Conservation (phyloP, 2,888 invertebrate genomes). For the Andricus quercusramuli region DNA sequence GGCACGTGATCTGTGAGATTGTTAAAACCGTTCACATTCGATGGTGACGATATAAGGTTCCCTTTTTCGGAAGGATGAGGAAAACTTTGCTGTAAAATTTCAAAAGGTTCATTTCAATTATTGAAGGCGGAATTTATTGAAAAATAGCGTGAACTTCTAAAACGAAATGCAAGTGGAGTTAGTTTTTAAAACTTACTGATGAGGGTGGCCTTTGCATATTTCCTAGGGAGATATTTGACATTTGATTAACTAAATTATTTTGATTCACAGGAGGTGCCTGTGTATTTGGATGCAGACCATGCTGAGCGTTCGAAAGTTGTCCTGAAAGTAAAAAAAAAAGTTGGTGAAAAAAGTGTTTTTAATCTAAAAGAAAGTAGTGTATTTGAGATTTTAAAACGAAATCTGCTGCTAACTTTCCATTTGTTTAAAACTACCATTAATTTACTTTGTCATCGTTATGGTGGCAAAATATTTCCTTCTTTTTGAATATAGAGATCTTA, state of each 20-base stretch:
- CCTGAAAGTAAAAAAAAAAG: neutral
- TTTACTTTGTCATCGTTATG: too few relatives aligned
- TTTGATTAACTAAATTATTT: slow-evolving; percentile 68
- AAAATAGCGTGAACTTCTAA: neutral
- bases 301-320: slow-evolving; percentile 57
- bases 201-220: slow-evolving; percentile 64
- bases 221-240: slow-evolving; percentile 67
- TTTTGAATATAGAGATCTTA: too few relatives aligned
- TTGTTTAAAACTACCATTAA: too few relatives aligned
- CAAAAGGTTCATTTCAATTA: neutral
- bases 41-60: slow-evolving; percentile 57
- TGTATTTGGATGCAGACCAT: slow-evolving; percentile 50
- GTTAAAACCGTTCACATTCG: slow-evolving; percentile 68
- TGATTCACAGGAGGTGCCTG: slow-evolving; percentile 61
- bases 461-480: too few relatives aligned
- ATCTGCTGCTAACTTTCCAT: too few relatives aligned
- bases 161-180: neutral
- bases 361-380: too few relatives aligned
- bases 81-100: slow-evolving; percentile 59
- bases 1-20: slow-evolving; percentile 60
- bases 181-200: slow-evolving; percentile 52
- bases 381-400: too few relatives aligned
- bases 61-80: slow-evolving; percentile 60
- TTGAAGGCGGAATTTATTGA: neutral
- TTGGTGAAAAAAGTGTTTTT: neutral